Conservation (phyloP, 2,113 vertebrate genomes). For the Lasiurus cinereus region DNA sequence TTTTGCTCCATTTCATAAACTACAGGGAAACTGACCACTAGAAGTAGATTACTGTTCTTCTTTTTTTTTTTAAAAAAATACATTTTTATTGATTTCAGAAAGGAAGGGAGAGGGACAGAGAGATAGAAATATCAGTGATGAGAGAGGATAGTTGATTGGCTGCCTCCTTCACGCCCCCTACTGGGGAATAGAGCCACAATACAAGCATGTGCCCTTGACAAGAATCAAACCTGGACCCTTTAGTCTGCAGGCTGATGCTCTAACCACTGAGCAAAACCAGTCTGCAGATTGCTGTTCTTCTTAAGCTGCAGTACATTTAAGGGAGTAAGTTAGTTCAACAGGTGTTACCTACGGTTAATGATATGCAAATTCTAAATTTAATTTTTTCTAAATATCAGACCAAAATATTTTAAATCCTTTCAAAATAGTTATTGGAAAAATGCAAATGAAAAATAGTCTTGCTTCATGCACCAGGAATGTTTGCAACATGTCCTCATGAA, state of each 20-base stretch:
- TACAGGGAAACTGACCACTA: conserved; percentile 25
- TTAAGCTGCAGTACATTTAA: conserved; percentile 6
- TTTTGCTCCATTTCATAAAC: background rate
- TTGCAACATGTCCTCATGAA: conserved; percentile 71
- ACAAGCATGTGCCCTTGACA: no score
- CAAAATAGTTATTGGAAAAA: conserved; percentile 56
- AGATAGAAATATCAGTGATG: no score
- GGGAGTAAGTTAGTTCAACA: conserved; percentile 49
- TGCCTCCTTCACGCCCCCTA: no score
- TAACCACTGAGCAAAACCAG: no score
- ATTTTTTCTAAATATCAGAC: conserved; percentile 33
- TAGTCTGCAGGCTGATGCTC: no score
- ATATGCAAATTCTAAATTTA: conserved; percentile 54
- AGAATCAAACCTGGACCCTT: no score
- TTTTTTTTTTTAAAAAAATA: background rate
- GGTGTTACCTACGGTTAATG: conserved; percentile 46
- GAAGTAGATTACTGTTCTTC: background rate
- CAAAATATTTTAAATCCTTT: conserved; percentile 68
- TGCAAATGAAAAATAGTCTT: conserved; percentile 69
- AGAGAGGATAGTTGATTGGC: no score
- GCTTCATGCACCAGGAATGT: conserved; percentile 65
- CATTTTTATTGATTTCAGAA: no score
- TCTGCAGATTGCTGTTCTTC: background rate
- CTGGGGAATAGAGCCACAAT: no score
- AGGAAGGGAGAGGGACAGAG: no score